phyloP scores from a whole-genome alignment of 2,888 invertebrate species.

The Eupithecia subfuscata region DNA sequence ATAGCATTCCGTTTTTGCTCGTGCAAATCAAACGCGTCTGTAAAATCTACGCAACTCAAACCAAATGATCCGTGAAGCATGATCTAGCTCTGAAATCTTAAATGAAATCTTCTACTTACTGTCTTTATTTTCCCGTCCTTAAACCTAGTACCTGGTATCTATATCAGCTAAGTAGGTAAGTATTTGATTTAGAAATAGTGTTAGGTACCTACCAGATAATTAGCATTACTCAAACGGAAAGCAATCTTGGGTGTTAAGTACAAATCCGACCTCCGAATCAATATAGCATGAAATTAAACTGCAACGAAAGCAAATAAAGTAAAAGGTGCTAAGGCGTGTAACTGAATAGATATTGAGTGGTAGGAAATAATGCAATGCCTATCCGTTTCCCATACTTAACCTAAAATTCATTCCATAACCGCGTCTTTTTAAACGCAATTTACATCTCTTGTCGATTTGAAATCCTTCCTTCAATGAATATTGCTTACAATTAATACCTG shows the following conservation, averaged over 20 bases:
- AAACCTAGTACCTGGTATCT: slow-evolving; percentile 48
- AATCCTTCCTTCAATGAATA: too few relatives aligned
- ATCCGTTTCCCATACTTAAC: background rate
- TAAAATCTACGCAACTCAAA: slow-evolving; percentile 18
- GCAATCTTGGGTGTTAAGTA: slow-evolving; percentile 46
- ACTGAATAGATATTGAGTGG: slow-evolving; percentile 4
- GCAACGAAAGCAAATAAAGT: slow-evolving; percentile 46
- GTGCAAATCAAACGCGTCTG: slow-evolving; percentile 21
- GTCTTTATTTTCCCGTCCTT: slow-evolving; percentile 32
- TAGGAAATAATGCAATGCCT: background rate
- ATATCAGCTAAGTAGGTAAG: slow-evolving; percentile 12
- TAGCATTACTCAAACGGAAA: slow-evolving; percentile 49
- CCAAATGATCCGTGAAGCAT: slow-evolving; percentile 27
- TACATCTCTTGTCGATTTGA: too few relatives aligned
- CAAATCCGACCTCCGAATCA: slow-evolving; percentile 45
- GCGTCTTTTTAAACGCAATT: too few relatives aligned
- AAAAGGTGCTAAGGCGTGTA: slow-evolving; percentile 35
- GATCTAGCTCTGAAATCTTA: slow-evolving; percentile 18
- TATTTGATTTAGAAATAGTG: slow-evolving; percentile 47
- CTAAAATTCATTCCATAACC: too few relatives aligned
- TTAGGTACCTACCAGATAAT: slow-evolving; percentile 53
- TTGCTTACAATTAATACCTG: too few relatives aligned
- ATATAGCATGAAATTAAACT: slow-evolving; percentile 58
- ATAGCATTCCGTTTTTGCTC: slow-evolving; percentile 24
- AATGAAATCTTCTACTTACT: slow-evolving; percentile 18